Evolutionary conservation across 2,797 vertebrate genomes (phyloP).

Genomic region (Poecile montanus): DNA sequence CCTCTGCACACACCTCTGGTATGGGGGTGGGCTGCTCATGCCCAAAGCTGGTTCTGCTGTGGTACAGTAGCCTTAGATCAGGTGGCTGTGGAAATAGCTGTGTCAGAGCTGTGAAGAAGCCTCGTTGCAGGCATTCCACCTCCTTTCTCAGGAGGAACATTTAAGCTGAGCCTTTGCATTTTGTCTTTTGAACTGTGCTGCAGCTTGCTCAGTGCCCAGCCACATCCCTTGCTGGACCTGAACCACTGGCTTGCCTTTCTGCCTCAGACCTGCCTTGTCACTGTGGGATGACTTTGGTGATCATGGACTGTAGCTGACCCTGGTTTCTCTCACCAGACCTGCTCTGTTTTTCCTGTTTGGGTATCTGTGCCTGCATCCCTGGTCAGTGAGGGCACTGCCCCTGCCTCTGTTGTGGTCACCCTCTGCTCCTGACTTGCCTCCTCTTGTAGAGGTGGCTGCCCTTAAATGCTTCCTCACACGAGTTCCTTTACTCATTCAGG

Average conservation of each 20-base stretch:
- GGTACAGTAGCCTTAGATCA: background rate
- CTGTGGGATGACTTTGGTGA: background rate
- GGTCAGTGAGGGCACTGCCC: background rate
- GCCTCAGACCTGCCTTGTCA: background rate
- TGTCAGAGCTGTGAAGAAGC: background rate
- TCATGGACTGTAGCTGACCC: background rate
- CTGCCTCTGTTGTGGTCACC: conserved; percentile 39
- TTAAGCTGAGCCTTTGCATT: background rate
- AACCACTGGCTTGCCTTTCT: background rate
- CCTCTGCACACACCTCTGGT: background rate
- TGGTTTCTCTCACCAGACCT: background rate
- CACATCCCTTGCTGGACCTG: background rate
- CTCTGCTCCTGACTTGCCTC: background rate
- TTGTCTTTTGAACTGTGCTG: background rate
- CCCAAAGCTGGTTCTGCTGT: background rate
- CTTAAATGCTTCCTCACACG: background rate
- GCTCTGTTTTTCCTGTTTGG: conserved; percentile 17
- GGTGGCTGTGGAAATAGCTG: background rate
- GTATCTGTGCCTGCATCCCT: background rate
- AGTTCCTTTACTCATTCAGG: background rate
- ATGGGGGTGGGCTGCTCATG: rapidly evolving
- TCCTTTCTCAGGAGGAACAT: background rate
- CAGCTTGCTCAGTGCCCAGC: background rate
- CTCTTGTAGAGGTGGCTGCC: background rate
- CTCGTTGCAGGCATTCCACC: background rate